phyloP scores from a whole-genome alignment of 2,888 invertebrate species.

The Odiellus spinosus region DNA sequence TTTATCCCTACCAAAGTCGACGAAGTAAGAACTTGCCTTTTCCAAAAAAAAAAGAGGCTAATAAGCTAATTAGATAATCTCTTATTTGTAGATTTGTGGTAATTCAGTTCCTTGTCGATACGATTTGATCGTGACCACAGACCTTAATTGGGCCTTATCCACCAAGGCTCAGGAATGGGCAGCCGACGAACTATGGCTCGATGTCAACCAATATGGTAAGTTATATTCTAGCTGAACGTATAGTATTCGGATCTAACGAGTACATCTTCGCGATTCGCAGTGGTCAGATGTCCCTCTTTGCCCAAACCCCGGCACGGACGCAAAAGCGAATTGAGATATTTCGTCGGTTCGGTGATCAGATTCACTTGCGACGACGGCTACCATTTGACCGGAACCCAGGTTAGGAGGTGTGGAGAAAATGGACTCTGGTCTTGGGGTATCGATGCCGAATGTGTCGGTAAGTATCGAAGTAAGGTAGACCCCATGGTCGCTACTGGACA shows the following conservation, averaged over 20 bases:
- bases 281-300: slow-evolving; percentile 69
- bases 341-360: slow-evolving; percentile 68
- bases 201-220: not conserved
- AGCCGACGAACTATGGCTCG: slow-evolving; percentile 10
- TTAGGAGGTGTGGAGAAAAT: slow-evolving; percentile 57
- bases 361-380: slow-evolving; percentile 84
- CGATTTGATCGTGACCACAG: slow-evolving; percentile 70
- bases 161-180: slow-evolving; percentile 56
- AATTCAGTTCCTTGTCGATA: slow-evolving; percentile 71
- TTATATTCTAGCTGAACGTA: not conserved
- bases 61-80: not conserved
- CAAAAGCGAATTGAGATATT: slow-evolving; percentile 75
- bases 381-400: slow-evolving; percentile 63
- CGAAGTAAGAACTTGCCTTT: not conserved
- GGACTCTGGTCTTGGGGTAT: slow-evolving; percentile 74
- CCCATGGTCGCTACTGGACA: too few species aligned
- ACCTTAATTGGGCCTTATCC: slow-evolving; percentile 68
- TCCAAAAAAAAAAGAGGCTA: not conserved
- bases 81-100: slow-evolving; percentile 54
- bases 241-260: too few species aligned
- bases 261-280: slow-evolving; percentile 28
- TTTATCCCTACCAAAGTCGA: slow-evolving; percentile 26
- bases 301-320: slow-evolving; percentile 79
- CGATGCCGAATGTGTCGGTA: slow-evolving; percentile 77
- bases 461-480: slow-evolving; percentile 38